phyloP scores from a whole-genome alignment of 1,140 invertebrate genomes.

The Colletes gigas region DNA sequence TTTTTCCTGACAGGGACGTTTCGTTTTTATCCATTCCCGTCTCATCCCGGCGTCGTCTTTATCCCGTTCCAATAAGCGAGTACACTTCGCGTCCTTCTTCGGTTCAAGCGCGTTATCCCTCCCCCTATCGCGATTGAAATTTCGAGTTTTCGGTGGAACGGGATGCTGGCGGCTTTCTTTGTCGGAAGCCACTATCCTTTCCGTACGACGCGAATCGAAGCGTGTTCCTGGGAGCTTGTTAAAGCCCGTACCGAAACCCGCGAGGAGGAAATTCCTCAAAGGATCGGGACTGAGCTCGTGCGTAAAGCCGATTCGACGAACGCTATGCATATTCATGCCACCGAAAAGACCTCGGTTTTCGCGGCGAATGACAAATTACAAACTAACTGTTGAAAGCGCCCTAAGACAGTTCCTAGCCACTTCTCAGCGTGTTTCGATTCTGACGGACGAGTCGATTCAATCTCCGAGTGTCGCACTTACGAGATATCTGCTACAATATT shows the following conservation, averaged over 20 bases:
- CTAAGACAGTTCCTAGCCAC: no score
- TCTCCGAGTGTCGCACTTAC: no score
- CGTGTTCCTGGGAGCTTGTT: background rate
- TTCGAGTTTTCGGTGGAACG: background rate
- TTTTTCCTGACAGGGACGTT: no score
- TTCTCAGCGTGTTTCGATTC: no score
- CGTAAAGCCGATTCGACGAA: background rate
- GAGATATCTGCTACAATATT: no score
- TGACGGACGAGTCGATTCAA: no score
- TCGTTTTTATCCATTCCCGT: no score
- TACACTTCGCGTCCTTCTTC: no score
- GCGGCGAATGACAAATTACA: conserved; percentile 1
- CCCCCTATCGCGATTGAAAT: no score
- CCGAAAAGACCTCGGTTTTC: background rate
- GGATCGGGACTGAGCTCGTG: background rate
- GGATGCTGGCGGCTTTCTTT: background rate
- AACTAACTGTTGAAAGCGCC: conserved; percentile 3
- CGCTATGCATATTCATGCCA: background rate
- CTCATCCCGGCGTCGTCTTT: no score
- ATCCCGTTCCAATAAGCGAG: no score
- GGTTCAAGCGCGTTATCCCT: background rate
- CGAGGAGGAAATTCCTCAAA: background rate
- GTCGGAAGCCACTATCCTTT: background rate
- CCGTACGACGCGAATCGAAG: background rate
- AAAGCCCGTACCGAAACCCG: background rate